Evolutionary conservation across 64 coral and sea anemone genomes (phyloP).

Genomic region (Montipora efflorescens): DNA sequence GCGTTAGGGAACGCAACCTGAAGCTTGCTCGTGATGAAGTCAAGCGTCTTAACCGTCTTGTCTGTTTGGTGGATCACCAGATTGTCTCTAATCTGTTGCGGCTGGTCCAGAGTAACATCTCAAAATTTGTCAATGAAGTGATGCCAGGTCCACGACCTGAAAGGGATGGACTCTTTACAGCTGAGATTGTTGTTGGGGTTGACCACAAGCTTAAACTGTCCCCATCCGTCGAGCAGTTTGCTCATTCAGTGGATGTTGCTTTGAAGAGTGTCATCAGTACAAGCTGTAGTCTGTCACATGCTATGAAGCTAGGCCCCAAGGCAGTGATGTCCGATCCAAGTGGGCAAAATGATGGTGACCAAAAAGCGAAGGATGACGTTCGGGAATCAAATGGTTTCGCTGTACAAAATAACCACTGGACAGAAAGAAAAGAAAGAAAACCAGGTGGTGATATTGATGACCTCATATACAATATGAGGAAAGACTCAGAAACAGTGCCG

Average conservation of each 20-base stretch:
- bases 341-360: background rate
- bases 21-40: slow-evolving; percentile 92
- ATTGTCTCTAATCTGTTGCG: slow-evolving; percentile 79
- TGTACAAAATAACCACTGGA: background rate
- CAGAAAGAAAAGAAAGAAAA: slow-evolving; percentile 33
- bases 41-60: slow-evolving; percentile 77
- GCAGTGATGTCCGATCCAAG: slow-evolving; percentile 30
- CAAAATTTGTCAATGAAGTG: slow-evolving; percentile 80
- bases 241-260: slow-evolving; percentile 52
- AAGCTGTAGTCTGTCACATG: slow-evolving; percentile 81
- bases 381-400: background rate
- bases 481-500: background rate
- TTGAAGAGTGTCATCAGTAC: slow-evolving; percentile 67
- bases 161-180: slow-evolving; percentile 81
- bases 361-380: background rate
- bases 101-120: slow-evolving; percentile 83
- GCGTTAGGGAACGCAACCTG: slow-evolving; percentile 76
- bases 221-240: slow-evolving; percentile 76
- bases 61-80: slow-evolving; percentile 87
- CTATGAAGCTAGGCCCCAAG: slow-evolving; percentile 70
- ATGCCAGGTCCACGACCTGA: slow-evolving; percentile 78
- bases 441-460: background rate
- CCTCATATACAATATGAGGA: background rate
- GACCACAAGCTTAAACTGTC: slow-evolving; percentile 61
- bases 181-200: slow-evolving; percentile 73